These are phyloP conservation scores for Willisornis vidua DNA, from an alignment of 2,113 vertebrate species.

Conservation along the genomic window DNA sequence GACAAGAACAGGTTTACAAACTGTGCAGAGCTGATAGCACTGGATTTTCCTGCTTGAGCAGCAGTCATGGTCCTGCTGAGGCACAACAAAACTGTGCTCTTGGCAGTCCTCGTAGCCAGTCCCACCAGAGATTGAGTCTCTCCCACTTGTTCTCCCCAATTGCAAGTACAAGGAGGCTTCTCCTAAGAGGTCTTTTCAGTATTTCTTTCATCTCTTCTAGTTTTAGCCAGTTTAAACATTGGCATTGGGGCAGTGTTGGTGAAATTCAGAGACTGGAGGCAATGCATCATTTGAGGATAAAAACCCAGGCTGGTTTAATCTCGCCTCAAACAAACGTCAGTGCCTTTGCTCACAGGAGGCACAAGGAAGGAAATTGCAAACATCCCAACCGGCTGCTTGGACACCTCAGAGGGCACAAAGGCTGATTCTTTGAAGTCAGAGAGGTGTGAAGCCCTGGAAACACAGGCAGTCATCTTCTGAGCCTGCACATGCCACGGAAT, in stretches of 20 bases:
- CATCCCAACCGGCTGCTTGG: not conserved
- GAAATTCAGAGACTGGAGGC: not conserved
- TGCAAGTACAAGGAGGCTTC: not conserved
- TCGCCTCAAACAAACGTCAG: not conserved
- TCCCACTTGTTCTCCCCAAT: not conserved
- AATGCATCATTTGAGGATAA: not conserved
- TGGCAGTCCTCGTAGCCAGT: not conserved
- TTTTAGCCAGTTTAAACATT: not conserved
- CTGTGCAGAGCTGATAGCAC: not conserved
- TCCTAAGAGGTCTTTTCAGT: not conserved
- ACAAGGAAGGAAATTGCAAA: not conserved
- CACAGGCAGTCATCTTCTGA: not conserved
- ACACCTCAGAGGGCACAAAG: not conserved
- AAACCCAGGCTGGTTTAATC: not conserved
- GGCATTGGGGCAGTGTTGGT: fast-evolving
- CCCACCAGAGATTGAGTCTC: not conserved
- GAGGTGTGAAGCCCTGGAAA: not conserved
- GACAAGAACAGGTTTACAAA: not conserved
- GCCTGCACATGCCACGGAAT: not conserved
- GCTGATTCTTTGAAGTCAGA: too few species aligned
- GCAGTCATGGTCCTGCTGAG: fast-evolving
- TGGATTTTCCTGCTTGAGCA: not conserved
- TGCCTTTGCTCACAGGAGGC: fast-evolving
- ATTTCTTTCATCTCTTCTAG: not conserved
- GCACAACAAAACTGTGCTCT: not conserved